Percentiles rank a stretch among this genome's conserved stretches.
These are phyloP conservation scores for Drosophila melanogaster DNA, from an alignment of 1,140 invertebrate species.

Conservation along the genomic window Release_6_plus_ISO1_MT NT_033777.3:18000501-18001000, in stretches of 20 bases:
- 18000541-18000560: conserved; percentile 17
- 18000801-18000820: conserved; percentile 65
- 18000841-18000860: conserved; percentile 14
- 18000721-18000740: conserved; percentile 49
- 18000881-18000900: conserved; percentile 51
- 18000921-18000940: conserved; percentile 71
- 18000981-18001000: conserved; percentile 1
- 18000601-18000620: conserved; percentile 25
- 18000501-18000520: not conserved
- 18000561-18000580: not conserved
- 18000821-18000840: conserved; percentile 26
- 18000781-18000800: conserved; percentile 8
- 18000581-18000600: not conserved
- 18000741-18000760: conserved; percentile 53
- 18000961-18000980: conserved; percentile 20
- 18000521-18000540: not conserved
- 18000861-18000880: conserved; percentile 17
- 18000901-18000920: conserved; percentile 55
- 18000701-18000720: not conserved
- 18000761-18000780: conserved; percentile 31
- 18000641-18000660: conserved; percentile 11
- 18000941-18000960: conserved; percentile 7
- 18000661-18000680: conserved; percentile 15
- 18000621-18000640: conserved; percentile 12
- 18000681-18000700: conserved; percentile 16